phyloP scores from a whole-genome alignment of 2,797 vertebrate genomes.

The Eupleurogrammus muticus region DNA sequence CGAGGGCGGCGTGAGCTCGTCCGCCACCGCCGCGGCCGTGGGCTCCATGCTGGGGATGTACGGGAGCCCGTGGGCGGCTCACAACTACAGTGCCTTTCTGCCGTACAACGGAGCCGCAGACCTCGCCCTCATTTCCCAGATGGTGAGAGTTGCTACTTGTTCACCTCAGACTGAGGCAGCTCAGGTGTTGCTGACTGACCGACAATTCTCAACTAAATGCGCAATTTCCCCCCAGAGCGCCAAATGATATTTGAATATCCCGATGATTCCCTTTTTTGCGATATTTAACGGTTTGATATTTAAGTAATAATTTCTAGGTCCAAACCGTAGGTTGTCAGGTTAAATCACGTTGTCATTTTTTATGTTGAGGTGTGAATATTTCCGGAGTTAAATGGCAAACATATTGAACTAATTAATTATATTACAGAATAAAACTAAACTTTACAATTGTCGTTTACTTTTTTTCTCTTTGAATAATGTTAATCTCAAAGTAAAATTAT shows the following conservation, averaged over 20 bases:
- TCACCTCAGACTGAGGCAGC: conserved; percentile 7
- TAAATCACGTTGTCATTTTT: neutral
- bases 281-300: neutral
- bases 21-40: conserved; percentile 88
- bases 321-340: neutral
- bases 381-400: neutral
- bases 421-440: neutral
- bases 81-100: conserved; percentile 95
- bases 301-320: neutral
- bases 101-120: conserved; percentile 93
- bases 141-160: conserved; percentile 86
- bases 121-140: conserved; percentile 94
- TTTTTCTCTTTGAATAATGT: conserved; percentile 3
- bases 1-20: conserved; percentile 86
- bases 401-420: neutral
- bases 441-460: neutral
- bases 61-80: conserved; percentile 92
- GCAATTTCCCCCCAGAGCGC: neutral
- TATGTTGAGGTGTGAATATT: neutral
- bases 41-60: conserved; percentile 97
- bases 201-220: neutral
- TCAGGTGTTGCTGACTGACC: conserved; percentile 22
- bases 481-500: neutral
- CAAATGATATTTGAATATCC: neutral
- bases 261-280: neutral